Conservation (phyloP, 2,888 invertebrate species). For the Lepetodrilus schrolli region DNA sequence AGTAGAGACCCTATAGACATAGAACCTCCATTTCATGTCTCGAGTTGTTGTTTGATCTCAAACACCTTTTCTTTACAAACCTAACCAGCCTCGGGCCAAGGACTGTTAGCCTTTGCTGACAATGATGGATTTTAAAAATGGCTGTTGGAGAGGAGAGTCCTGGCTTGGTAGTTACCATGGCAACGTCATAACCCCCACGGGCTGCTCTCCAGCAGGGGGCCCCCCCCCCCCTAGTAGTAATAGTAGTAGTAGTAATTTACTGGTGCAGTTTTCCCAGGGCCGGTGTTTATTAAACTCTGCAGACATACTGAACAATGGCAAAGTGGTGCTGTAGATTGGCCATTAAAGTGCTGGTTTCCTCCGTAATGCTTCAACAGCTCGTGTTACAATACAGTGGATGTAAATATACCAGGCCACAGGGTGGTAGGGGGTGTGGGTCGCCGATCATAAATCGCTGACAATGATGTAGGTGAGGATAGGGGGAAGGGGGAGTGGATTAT, state of each 20-base stretch:
- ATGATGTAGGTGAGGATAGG: no score
- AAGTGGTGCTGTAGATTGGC: background rate
- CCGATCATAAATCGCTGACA: no score
- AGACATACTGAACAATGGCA: background rate
- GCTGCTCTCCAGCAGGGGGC: no score
- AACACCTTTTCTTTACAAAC: background rate
- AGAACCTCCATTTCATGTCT: no score
- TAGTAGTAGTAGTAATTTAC: no score
- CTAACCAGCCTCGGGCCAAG: background rate
- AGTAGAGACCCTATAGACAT: no score
- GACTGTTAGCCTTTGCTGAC: background rate
- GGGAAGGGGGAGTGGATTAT: no score
- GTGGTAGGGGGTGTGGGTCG: no score
- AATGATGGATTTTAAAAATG: constrained; percentile 28
- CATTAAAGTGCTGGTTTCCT: background rate
- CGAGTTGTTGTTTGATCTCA: background rate
- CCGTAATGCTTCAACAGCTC: background rate
- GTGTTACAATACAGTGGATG: no score
- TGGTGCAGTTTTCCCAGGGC: no score
- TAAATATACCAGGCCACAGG: no score
- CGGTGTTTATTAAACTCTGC: background rate
- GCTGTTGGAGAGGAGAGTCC: constrained; percentile 28
- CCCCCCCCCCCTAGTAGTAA: no score
- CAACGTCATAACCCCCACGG: constrained; percentile 14
- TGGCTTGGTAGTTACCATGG: constrained; percentile 37